phyloP scores from a whole-genome alignment of 92 coral and sea anemone genomes.

The Hydrozoanthus gracilis region DNA sequence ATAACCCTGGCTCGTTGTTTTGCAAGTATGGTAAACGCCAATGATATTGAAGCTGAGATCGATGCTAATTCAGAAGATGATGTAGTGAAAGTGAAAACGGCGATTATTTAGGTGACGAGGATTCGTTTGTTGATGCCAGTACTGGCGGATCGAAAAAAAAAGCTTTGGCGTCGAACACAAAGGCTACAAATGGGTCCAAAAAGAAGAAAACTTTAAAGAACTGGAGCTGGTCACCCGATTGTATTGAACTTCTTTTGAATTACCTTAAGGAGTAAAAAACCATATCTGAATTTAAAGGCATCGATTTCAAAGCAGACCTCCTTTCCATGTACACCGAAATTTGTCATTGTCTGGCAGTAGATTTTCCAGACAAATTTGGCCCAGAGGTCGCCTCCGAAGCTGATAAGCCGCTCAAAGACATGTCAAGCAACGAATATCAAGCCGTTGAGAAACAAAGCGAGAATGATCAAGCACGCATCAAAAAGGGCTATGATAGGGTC shows the following conservation, averaged over 20 bases:
- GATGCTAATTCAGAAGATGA: not conserved
- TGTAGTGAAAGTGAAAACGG: not conserved
- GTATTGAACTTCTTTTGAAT: too few relatives aligned
- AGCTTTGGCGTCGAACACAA: too few relatives aligned
- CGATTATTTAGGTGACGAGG: not conserved
- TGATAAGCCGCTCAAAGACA: conserved; percentile 16
- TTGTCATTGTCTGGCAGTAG: conserved; percentile 12
- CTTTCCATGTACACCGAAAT: not conserved
- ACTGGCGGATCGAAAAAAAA: not conserved
- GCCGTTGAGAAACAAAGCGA: not conserved
- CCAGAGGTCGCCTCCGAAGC: not conserved
- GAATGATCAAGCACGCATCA: not conserved
- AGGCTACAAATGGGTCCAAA: too few relatives aligned
- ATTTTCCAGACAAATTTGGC: not conserved
- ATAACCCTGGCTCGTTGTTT: not conserved
- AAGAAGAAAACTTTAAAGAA: not conserved
- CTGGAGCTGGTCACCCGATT: not conserved
- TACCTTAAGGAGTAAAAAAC: too few relatives aligned
- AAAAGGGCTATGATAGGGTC: conserved; percentile 41
- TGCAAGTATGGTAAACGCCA: not conserved
- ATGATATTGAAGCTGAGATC: not conserved
- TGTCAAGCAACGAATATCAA: conserved; percentile 30
- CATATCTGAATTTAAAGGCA: not conserved
- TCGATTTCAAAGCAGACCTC: not conserved
- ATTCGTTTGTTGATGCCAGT: not conserved